These are phyloP conservation scores for Podarcis muralis DNA, from an alignment of 2,113 vertebrate genomes.

Conservation along the genomic window DNA sequence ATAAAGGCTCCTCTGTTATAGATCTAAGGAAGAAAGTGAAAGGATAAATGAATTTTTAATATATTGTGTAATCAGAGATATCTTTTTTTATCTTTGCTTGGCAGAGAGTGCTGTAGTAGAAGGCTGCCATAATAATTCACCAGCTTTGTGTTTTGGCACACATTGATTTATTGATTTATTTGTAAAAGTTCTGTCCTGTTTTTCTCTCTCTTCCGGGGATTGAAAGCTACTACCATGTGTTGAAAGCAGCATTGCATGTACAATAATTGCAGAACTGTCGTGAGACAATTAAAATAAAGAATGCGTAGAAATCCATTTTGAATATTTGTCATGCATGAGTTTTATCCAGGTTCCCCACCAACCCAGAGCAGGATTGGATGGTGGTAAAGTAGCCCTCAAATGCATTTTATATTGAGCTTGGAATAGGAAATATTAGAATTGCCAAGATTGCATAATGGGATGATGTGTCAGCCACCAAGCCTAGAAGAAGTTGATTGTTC, in stretches of 20 bases:
- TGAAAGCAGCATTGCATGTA: not conserved
- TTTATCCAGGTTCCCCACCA: not conserved
- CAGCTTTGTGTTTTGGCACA: not conserved
- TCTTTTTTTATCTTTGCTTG: conserved; percentile 18
- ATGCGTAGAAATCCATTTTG: not conserved
- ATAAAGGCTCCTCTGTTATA: not conserved
- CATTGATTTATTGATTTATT: not conserved
- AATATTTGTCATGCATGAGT: not conserved
- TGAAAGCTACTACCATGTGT: not conserved
- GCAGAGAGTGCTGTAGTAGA: not conserved
- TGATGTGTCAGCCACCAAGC: not conserved
- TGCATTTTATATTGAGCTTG: conserved; percentile 3
- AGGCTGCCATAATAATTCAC: not conserved
- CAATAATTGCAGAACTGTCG: not conserved
- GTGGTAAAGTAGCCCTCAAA: not conserved
- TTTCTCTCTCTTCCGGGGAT: not conserved
- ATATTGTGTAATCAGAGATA: not conserved
- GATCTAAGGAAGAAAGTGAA: not conserved
- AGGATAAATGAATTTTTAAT: conserved; percentile 1
- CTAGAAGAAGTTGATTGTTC: not conserved
- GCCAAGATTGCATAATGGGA: not conserved
- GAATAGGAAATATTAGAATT: not conserved
- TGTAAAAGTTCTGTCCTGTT: not conserved
- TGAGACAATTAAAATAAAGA: conserved; percentile 3
- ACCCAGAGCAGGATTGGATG: not conserved